Evolutionary conservation across 2,797 vertebrate species (phyloP), one percentile per base, ranked within the genome.

Genomic region (Sebastes oblongus): DNA sequence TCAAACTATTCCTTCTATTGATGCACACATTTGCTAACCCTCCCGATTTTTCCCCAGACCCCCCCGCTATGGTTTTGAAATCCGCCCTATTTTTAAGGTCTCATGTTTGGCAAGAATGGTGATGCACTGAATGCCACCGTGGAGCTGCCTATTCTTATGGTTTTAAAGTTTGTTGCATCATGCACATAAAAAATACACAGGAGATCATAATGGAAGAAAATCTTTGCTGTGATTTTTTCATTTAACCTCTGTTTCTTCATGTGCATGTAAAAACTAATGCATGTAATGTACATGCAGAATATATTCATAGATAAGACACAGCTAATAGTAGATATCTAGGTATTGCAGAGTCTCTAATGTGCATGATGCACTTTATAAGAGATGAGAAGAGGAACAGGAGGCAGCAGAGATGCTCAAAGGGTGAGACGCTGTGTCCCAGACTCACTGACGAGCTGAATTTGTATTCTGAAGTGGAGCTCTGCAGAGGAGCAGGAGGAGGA

Each of bases 391-490:
- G 55, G 58, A 75, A 50, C 16, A 20, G 71, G 56, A 55, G 54
- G 67, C 56, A 70, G 80, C 30, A 72, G 81, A 86, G 68, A 74
- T 39, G 82, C 82, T 89, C 72, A 83, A 76, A 80, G 83, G 78
- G 46, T 82, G 85, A 89, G 86, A 74, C 60, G 72, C 71, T 75
- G 83, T 80, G 80, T 80, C 78, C 89, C 71, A 78, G 80, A 82
- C 79, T 85, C 80, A 83, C 74, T 88, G 83, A 89, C 52, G 79
- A 85, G 66, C 78, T 77, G 69, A 77, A 88, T 93, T 92, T 88
- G 86, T 88, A 93, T 91, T 89, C 92, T 72, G 86, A 81, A 81
- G 89, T 55, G 67, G 61, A 76, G 82, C 88, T 91, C 89, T 93
- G 88, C 88, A 88, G 91, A 83, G 70, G 72, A 88, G 86, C 65